phyloP scores from a whole-genome alignment of 92 coral and sea anemone genomes.

The Siderastrea siderea region DNA sequence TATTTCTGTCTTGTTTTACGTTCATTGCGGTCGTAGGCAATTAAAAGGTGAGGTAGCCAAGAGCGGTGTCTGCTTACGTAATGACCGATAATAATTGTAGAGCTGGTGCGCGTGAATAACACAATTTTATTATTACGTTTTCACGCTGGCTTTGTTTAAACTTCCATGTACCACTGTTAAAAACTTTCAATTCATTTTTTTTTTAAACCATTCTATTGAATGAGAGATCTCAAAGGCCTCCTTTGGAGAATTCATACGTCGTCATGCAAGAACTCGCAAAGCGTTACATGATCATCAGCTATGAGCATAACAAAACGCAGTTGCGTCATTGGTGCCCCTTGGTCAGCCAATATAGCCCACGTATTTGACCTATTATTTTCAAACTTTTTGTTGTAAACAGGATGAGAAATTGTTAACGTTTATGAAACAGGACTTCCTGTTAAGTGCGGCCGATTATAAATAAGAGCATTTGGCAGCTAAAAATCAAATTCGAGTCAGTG shows the following conservation, averaged over 20 bases:
- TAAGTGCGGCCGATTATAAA: background rate
- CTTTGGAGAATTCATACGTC: no score
- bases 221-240: no score
- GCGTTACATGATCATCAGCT: no score
- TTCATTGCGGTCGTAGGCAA: background rate
- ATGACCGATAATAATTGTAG: no score
- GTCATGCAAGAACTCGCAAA: no score
- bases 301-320: background rate
- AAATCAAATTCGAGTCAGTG: background rate
- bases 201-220: no score
- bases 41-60: background rate
- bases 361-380: background rate
- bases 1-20: background rate
- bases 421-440: background rate
- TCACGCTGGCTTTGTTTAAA: background rate
- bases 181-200: background rate
- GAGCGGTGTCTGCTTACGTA: background rate
- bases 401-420: background rate
- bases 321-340: background rate
- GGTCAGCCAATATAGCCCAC: background rate
- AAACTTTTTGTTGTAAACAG: background rate
- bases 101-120: background rate
- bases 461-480: background rate
- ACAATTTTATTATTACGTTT: background rate
- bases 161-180: background rate